Percentiles rank a stretch among this genome's conserved stretches.
phyloP scores from a whole-genome alignment of 2,888 invertebrate genomes.

The Isotomurus palustris region DNA sequence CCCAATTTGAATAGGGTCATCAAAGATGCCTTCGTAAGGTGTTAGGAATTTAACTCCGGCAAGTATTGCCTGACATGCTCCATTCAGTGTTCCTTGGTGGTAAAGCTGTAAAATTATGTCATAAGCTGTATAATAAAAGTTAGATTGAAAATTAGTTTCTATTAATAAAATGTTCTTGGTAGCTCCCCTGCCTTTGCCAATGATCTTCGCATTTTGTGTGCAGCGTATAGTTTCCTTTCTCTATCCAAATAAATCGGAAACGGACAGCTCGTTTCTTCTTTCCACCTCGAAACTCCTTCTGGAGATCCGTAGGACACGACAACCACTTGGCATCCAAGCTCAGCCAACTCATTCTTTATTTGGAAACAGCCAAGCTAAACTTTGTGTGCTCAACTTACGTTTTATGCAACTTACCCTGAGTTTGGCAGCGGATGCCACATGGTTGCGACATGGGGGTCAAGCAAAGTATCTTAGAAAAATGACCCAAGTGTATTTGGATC shows the following conservation, averaged over 20 bases:
- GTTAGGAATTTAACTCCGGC: no score
- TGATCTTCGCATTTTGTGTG: constrained; percentile 42
- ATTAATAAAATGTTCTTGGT: no score
- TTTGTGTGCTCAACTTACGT: not conserved
- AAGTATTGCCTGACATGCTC: no score
- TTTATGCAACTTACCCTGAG: constrained; percentile 24
- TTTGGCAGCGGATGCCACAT: constrained; percentile 42
- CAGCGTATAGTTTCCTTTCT: constrained; percentile 35
- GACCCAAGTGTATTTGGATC: constrained; percentile 29
- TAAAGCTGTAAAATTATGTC: no score
- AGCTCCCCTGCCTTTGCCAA: not conserved
- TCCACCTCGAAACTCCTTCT: constrained; percentile 45
- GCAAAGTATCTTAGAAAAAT: constrained; percentile 47
- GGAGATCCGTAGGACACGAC: constrained; percentile 45
- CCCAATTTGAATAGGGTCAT: constrained; percentile 47
- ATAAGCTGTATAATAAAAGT: no score
- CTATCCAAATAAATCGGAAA: constrained; percentile 43
- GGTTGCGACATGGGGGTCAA: constrained; percentile 48
- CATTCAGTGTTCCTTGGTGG: no score
- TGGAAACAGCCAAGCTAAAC: not conserved
- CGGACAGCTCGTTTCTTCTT: constrained; percentile 38
- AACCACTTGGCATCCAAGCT: constrained; percentile 40
- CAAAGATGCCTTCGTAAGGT: constrained; percentile 34
- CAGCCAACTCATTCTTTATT: not conserved
- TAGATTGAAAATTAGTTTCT: no score